Base-by-base conservation (phyloP, 2,113 vertebrate species). In the Saiga tatarica region DNA sequence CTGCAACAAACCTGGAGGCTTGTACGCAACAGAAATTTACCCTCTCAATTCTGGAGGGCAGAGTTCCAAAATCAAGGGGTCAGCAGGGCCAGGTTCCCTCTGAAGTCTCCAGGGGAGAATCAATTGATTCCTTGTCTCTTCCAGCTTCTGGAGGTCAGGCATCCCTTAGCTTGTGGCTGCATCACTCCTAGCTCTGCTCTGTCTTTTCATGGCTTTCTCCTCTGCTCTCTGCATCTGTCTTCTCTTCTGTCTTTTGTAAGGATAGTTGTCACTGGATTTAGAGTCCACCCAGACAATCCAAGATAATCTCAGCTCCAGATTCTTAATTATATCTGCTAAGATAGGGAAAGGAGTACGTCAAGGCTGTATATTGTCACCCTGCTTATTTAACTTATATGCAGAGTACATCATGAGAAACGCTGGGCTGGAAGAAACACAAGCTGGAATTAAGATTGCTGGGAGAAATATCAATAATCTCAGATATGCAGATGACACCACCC, bases 1-100 rank as follows among this genome's bases (percentile, higher is more conserved):
- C 50, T 16, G 9, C 15, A 47, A 33, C 36, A 2, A 45, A 16
- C 2, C 0, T 21, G 45, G 19, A 45, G 47, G 42, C 71, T 94
- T 67, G 45, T 71, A 64, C 6, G 39, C 47, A 53, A 16, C 55
- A 78, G 74, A 36, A 79, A 23, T 39, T 1, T 52, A 64, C 76
- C 28, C 12, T 57, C 15, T 78, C 26, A 2, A 2, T 7, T 60
- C 30, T 85, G n/a, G 78, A 92, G 47, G 16, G 47, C 36, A 8
- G n/a, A 78, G 23, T 14, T 39, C 57, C 25, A 30, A 64, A 67
- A 39, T 42, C 8, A 52, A 28, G 4, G 36, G 4, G 3, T 30
- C 16, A 0, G 7, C 60, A 3, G 42, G 39, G 47, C 47, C 45
- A 62, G 14, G 0, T 8, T 4, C n/a, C 36, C 33, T n/a, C 59